Evolutionary conservation across 2,888 invertebrate species (phyloP), one percentile per base, ranked within the genome.

Genomic region (Tenodera sinensis): DNA sequence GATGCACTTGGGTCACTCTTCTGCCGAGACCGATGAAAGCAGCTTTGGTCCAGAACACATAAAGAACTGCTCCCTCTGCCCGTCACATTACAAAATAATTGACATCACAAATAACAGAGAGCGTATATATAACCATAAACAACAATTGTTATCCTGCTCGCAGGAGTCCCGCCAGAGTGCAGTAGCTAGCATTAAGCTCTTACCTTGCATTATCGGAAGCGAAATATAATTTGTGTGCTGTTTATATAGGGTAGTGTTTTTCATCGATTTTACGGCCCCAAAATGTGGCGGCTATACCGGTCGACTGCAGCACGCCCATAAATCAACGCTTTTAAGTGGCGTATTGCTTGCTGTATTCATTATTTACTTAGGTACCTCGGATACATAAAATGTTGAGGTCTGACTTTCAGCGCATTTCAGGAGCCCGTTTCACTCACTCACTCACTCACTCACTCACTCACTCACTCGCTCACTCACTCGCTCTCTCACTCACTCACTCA

Each of bases 71-170:
- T 25, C 28, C n/a, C 34, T 84, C 34, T 30, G 6, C 27, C 28
- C 81, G 87, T 28, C 87, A 81, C 87, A 71, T 87, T 54, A 87
- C 87, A 87, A 87, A 87, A 85, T 85, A 85, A 85, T 85, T 85
- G 85, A 85, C 85, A 42, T 47, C 42, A 86, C 47, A 34, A 86
- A 47, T 54, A 71, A 86, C 84, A 34, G 9, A 83, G 84, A 28
- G 84, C 84, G 28, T 71, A 71, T 71, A 71, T 71, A 71, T 71
- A 71, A 71, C 54, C 54, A 71, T 71, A 71, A 71, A 71, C 54
- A 71, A 71, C 54, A 71, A 71, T 71, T 71, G 54, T 71, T 71
- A 71, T 71, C 54, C 25, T 71, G 20, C 54, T 20, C 20, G 54
- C 20, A 71, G 54, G 54, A 71, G 54, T 71, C 54, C 20, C 54